Base-by-base conservation (phyloP, 1,140 invertebrate species). In the Latrodectus geometricus region DNA sequence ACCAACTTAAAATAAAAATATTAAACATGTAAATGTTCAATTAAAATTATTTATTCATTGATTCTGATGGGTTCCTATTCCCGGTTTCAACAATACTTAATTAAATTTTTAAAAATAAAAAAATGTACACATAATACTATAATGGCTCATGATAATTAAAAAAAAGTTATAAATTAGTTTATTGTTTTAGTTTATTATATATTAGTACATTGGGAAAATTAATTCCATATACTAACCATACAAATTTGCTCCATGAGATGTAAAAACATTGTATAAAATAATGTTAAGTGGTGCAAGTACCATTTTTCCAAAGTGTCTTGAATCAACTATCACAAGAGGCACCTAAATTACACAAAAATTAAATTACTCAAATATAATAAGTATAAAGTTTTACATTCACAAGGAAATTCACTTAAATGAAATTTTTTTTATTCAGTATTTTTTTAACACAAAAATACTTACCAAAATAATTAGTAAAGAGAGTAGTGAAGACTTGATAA, bases 261-360 rank as follows among this genome's bases (percentile, higher is more conserved):
- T 95, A 88, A 99, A 97, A 21, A 99, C 94, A 92, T 99, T 99
- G 90, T 99, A 99, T 50, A 95, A 91, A 23, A 99, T 92, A 88
- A 99, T 98, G 91, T 99, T 99, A 61, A 96, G 92, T 0, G 98
- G 97, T 0, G 98, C 97, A 84, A 99, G 92, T 0, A 97, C 96
- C 8, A 97, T 88, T 91, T 95, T 95, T 0, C 97, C 98, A 92
- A 96, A 99, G 90, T 96, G 96, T 90, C 94, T 94, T 0, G 96
- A 95, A 92, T 99, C 98, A 70, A 98, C 94, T 75, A 93, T 91
- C 70, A 98, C 91, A 91, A 97, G 95, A 21, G 97, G 96, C 21
- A 92, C 81, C 92, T 94, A 92, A 87, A 35, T 84, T 88, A 61
- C 86, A 35, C 78, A 76, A 86, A 21, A 88, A 70, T 75, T 56